These are phyloP conservation scores for Otus sunia DNA, from an alignment of 2,113 vertebrate species.

Conservation along the genomic window DNA sequence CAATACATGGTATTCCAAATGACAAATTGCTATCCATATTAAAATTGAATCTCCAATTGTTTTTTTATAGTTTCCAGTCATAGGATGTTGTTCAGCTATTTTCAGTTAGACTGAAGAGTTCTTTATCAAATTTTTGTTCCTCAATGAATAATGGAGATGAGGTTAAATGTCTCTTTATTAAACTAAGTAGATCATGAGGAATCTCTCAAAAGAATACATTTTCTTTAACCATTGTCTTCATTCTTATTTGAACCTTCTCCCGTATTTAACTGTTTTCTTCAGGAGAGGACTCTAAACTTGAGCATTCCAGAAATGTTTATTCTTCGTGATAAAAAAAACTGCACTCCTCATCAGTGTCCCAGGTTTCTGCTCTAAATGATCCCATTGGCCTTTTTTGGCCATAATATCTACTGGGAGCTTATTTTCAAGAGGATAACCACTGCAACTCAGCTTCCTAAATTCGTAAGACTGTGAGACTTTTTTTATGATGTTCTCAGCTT, in stretches of 20 bases:
- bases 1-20: background rate
- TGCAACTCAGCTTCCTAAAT: background rate
- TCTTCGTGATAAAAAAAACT: background rate
- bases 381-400: background rate
- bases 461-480: background rate
- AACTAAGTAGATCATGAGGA: background rate
- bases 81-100: background rate
- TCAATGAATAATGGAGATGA: background rate
- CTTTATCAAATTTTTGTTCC: background rate
- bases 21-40: background rate
- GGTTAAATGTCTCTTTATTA: background rate
- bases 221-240: background rate
- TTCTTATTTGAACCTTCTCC: background rate
- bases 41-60: background rate
- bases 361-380: background rate
- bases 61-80: background rate
- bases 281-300: background rate
- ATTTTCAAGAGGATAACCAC: background rate
- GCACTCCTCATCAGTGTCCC: background rate
- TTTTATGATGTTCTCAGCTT: background rate
- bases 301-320: background rate
- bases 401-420: background rate
- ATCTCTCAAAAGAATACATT: background rate
- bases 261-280: background rate
- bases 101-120: background rate